These are phyloP conservation scores for Otocyon megalotis DNA, from an alignment of 2,113 vertebrate genomes.

Conservation along the genomic window DNA sequence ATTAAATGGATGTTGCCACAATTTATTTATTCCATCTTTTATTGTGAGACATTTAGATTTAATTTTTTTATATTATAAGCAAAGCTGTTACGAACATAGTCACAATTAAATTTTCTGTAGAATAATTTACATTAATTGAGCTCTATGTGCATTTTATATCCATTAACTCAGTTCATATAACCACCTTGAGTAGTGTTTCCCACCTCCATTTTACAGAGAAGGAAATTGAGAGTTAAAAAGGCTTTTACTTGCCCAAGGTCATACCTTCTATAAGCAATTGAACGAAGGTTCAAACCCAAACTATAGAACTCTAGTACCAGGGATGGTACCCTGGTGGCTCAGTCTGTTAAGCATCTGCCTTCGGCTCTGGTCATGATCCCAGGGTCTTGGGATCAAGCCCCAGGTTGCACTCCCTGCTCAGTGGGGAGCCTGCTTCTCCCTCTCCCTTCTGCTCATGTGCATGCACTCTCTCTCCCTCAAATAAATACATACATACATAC, in stretches of 20 bases:
- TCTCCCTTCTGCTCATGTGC: no score
- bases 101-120: background rate
- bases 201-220: background rate
- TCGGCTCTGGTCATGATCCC: no score
- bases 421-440: no score
- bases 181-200: background rate
- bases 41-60: background rate
- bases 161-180: slow-evolving; percentile 9
- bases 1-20: background rate
- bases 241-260: background rate
- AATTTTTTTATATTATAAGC: background rate
- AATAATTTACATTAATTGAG: background rate
- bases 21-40: background rate
- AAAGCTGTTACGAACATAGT: background rate
- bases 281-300: background rate
- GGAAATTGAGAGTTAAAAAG: background rate
- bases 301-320: background rate
- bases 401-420: no score
- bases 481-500: no score
- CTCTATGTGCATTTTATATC: background rate
- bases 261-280: background rate
- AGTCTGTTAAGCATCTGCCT: no score
- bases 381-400: no score
- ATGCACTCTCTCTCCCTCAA: no score
- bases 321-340: no score